Conservation (phyloP, 2,888 invertebrate species). For the Eurytoma adleriae region DNA sequence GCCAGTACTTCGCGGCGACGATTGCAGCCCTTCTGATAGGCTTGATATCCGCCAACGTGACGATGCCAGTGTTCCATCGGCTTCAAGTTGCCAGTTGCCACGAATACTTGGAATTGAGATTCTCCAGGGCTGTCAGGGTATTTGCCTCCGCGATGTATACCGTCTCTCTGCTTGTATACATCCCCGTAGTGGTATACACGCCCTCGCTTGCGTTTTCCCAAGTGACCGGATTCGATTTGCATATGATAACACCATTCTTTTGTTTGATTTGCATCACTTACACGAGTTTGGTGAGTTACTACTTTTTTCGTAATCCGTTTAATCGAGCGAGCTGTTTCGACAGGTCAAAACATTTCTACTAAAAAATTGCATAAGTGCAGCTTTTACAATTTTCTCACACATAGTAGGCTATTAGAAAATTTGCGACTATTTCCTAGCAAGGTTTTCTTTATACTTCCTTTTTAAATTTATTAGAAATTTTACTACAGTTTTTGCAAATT, state of each 20-base stretch:
- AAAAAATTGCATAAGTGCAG: too few species aligned
- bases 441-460: too few species aligned
- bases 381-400: too few species aligned
- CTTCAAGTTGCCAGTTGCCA: constrained; percentile 84
- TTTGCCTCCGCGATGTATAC: constrained; percentile 81
- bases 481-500: not conserved
- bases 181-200: constrained; percentile 84
- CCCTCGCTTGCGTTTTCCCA: constrained; percentile 84
- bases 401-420: too few species aligned
- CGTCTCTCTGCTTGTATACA: constrained; percentile 79
- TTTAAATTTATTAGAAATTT: not conserved
- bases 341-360: too few species aligned
- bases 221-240: constrained; percentile 83
- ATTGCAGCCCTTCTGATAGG: constrained; percentile 73
- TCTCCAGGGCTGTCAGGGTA: constrained; percentile 79
- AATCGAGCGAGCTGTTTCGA: too few species aligned
- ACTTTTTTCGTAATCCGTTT: too few species aligned
- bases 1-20: constrained; percentile 79
- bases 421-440: too few species aligned
- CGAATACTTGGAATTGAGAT: constrained; percentile 83
- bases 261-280: constrained; percentile 87
- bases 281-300: constrained; percentile 81
- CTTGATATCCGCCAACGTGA: constrained; percentile 73
- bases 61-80: constrained; percentile 83
- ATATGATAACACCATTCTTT: constrained; percentile 82